phyloP scores from a whole-genome alignment of 2,113 vertebrate genomes.

The Halcyon senegalensis region DNA sequence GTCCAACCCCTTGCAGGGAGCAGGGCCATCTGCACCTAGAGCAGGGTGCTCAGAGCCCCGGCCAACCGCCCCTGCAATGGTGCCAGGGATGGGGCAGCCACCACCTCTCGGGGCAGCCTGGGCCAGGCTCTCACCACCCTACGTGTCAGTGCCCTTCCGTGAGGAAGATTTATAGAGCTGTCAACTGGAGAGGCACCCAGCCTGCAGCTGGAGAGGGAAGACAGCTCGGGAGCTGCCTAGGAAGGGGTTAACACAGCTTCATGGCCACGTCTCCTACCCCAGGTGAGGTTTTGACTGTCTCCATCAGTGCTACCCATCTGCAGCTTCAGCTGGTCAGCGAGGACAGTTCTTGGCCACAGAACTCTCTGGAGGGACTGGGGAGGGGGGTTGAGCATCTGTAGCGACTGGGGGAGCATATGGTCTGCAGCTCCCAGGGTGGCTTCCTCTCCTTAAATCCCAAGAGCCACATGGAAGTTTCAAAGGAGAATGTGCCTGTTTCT shows the following conservation, averaged over 20 bases:
- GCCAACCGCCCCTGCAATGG: background rate
- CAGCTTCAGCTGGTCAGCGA: accelerated
- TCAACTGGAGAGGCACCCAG: background rate
- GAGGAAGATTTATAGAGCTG: background rate
- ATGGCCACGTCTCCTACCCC: accelerated
- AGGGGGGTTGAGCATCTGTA: background rate
- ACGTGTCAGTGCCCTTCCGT: background rate
- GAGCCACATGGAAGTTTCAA: accelerated
- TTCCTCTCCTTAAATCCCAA: accelerated
- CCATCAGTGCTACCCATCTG: too few relatives aligned
- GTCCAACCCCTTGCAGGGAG: background rate
- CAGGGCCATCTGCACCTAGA: background rate
- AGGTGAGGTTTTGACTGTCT: background rate
- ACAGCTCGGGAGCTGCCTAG: background rate
- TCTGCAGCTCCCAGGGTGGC: background rate
- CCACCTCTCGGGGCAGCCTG: background rate
- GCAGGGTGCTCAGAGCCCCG: background rate
- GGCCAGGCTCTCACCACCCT: background rate
- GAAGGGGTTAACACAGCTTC: too few relatives aligned
- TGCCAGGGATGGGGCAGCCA: background rate
- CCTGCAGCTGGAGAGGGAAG: background rate
- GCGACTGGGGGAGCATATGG: background rate
- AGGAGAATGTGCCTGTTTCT: background rate
- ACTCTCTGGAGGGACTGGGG: accelerated
- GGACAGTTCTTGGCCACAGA: background rate